These are phyloP conservation scores for Pipa parva DNA, from an alignment of 2,113 vertebrate genomes.

Conservation along the genomic window DNA sequence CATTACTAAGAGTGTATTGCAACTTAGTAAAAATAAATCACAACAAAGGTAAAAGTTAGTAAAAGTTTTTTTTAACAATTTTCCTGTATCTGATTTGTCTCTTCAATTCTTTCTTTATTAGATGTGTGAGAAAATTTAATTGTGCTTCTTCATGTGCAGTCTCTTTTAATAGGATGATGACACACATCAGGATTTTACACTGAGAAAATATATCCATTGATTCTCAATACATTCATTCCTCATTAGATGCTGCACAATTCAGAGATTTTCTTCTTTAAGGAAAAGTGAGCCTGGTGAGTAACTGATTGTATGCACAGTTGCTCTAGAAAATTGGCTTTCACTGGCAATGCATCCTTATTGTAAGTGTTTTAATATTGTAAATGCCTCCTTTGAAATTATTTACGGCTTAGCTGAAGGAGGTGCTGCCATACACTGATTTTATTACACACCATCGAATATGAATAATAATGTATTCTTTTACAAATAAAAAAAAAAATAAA, in stretches of 20 bases:
- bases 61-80: slow-evolving; percentile 29
- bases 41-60: slow-evolving; percentile 5
- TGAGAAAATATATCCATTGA: slow-evolving; percentile 43
- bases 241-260: slow-evolving; percentile 31
- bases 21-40: slow-evolving; percentile 11
- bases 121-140: slow-evolving; percentile 31
- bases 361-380: slow-evolving; percentile 39
- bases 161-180: slow-evolving; percentile 38
- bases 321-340: slow-evolving; percentile 39
- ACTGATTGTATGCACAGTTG: slow-evolving; percentile 42
- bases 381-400: slow-evolving; percentile 40
- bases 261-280: slow-evolving; percentile 35
- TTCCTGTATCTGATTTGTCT: slow-evolving; percentile 24
- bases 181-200: slow-evolving; percentile 38
- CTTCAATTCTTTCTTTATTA: slow-evolving; percentile 38
- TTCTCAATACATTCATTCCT: slow-evolving; percentile 40
- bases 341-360: slow-evolving; percentile 33
- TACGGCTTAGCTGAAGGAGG: slow-evolving; percentile 20
- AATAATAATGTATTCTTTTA: slow-evolving; percentile 14
- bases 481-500: no score
- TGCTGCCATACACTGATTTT: slow-evolving; percentile 14
- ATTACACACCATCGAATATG: background rate
- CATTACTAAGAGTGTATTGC: background rate
- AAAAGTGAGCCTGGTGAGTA: slow-evolving; percentile 37
- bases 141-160: slow-evolving; percentile 34